Base-by-base conservation (phyloP, 2,888 invertebrate genomes). In the Eustalomyia histrio region DNA sequence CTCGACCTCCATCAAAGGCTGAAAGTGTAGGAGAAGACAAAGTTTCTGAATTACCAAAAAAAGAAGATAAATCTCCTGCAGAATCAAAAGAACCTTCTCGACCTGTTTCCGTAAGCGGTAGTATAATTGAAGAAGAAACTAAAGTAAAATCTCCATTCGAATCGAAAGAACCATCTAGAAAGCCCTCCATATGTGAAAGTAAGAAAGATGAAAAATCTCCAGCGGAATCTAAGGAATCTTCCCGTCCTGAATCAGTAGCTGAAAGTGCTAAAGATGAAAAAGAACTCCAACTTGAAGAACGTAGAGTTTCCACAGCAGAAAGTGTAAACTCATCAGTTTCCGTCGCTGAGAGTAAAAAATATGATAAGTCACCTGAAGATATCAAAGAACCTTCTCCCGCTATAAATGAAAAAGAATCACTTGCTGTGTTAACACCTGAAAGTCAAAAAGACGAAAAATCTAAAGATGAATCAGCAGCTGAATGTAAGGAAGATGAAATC, bases 231-330 rank as follows among this genome's bases (percentile, higher is more conserved):
- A 84, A 76, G n/a, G 83, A 79, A 21, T 85, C 88, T 17, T 88
- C 90, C 0, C 87, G 90, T 16, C 88, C 88, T 0, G 76, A 78
- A 3, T 87, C 89, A 0, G 83, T 71, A 1, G 76, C 81, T 0
- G 85, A 76, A 17, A 76, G 72, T 18, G 16, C 29, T 17, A 16
- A 43, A 68, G 84, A 84, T 24, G 82, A 82, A n/a, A 83, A 79
- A 81, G 16, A 69, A 80, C n/a, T 29, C 2, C 18, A 39, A 33
- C 18, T 21, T 53, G n/a, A 47, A n/a, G 43, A 47, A 5, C 43
- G 43, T n/a, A 47, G n/a, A 47, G n/a, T 47, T n/a, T 47, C 43
- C n/a, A 47, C 43, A n/a, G n/a, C 43, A 1, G 43, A 47, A n/a
- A 47, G 43, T 47, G 43, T 47, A 14, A 84, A 84, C 52, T 78